Percentiles rank a stretch among this genome's conserved stretches.
Evolutionary conservation across 2,888 invertebrate genomes (phyloP).

Genomic region (Hylaea fasciaria): DNA sequence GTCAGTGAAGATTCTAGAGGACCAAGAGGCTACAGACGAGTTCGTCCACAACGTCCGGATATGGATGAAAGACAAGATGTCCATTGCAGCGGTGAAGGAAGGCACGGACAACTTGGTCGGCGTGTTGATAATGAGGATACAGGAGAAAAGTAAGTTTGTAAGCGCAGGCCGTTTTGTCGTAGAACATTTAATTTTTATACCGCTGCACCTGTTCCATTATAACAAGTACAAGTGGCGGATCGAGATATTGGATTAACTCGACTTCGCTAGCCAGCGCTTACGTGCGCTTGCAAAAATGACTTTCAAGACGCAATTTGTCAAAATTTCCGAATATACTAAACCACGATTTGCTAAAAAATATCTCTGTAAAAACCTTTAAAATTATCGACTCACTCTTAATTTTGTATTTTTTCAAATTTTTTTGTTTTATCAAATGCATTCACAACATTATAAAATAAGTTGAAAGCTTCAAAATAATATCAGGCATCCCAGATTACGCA

Average conservation of each 20-base stretch:
- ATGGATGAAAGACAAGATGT: slow-evolving; percentile 82
- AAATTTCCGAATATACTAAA: too few relatives aligned
- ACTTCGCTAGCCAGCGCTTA: too few relatives aligned
- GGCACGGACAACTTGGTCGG: slow-evolving; percentile 73
- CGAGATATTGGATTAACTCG: too few relatives aligned
- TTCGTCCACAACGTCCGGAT: slow-evolving; percentile 72
- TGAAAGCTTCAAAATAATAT: slow-evolving; percentile 24
- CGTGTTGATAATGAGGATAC: slow-evolving; percentile 77
- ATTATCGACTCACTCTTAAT: neutral
- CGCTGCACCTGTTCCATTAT: too few relatives aligned
- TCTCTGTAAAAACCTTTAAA: too few relatives aligned
- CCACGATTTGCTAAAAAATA: too few relatives aligned
- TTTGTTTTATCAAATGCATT: neutral
- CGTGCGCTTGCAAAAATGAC: too few relatives aligned
- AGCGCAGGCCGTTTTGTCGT: neutral
- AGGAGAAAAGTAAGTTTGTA: slow-evolving; percentile 69
- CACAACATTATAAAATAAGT: slow-evolving; percentile 8
- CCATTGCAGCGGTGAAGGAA: slow-evolving; percentile 77
- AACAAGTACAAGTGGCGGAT: too few relatives aligned
- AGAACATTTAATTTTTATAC: too few relatives aligned
- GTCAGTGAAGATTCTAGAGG: slow-evolving; percentile 69
- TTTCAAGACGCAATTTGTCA: too few relatives aligned
- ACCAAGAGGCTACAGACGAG: slow-evolving; percentile 73
- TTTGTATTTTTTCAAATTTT: neutral
- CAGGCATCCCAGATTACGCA: slow-evolving; percentile 19